These are phyloP conservation scores for Calliopum simillimum DNA, from an alignment of 2,888 invertebrate genomes.

Conservation along the genomic window DNA sequence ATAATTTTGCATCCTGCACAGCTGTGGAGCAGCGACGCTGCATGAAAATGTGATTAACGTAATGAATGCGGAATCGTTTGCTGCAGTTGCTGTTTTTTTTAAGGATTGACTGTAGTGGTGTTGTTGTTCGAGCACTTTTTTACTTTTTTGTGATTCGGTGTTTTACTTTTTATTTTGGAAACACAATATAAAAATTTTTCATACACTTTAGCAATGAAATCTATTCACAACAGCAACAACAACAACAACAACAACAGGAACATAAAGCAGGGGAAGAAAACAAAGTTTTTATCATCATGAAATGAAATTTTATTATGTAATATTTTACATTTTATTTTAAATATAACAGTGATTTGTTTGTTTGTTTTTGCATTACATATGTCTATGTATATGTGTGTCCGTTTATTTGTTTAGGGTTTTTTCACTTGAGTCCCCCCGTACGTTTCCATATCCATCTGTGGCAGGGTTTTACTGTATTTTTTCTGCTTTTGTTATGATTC, in stretches of 20 bases:
- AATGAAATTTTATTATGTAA: background rate
- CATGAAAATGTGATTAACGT: constrained; percentile 40
- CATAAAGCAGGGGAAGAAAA: background rate
- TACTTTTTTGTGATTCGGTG: background rate
- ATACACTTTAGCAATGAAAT: constrained; percentile 27
- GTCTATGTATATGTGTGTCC: no score
- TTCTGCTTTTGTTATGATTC: constrained; percentile 6
- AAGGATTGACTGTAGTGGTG: constrained; percentile 2
- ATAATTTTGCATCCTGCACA: constrained; percentile 3
- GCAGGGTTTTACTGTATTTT: background rate
- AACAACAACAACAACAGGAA: background rate
- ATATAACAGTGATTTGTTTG: constrained; percentile 5
- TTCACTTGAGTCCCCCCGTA: no score
- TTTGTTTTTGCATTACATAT: background rate
- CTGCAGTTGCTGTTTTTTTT: constrained; percentile 18
- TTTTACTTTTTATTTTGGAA: background rate
- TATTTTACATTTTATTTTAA: constrained; percentile 15
- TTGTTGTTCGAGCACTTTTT: constrained; percentile 27
- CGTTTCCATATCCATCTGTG: background rate
- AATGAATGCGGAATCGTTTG: constrained; percentile 38
- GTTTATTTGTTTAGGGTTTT: no score
- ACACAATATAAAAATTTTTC: constrained; percentile 18
- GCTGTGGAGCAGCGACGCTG: constrained; percentile 5
- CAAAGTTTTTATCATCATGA: constrained; percentile 6
- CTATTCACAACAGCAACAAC: background rate